These are phyloP conservation scores for Graptemys geographica DNA, from an alignment of 2,797 vertebrate species.

Conservation along the genomic window DNA sequence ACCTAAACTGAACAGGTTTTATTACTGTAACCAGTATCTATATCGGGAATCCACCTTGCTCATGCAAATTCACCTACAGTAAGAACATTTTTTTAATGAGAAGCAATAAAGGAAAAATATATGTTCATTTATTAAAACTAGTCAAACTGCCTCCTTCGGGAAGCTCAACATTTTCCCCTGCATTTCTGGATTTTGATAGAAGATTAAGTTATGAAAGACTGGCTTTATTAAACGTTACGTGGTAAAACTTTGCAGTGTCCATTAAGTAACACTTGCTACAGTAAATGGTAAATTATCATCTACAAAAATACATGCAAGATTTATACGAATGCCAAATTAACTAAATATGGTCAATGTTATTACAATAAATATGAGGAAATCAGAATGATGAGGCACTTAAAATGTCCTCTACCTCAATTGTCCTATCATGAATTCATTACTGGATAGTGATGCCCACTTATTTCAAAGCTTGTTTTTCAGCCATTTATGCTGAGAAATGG, in stretches of 20 bases:
- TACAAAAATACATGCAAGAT: constrained; percentile 60
- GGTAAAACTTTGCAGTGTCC: constrained; percentile 46
- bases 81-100: constrained; percentile 21
- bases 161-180: constrained; percentile 3
- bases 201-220: constrained; percentile 60
- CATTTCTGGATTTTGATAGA: constrained; percentile 18
- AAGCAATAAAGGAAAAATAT: constrained; percentile 21
- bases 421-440: constrained; percentile 45
- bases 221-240: constrained; percentile 24
- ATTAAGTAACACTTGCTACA: constrained; percentile 41
- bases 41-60: constrained; percentile 40
- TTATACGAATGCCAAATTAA: constrained; percentile 52
- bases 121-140: constrained; percentile 7
- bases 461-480: constrained; percentile 55
- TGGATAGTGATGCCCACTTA: constrained; percentile 19
- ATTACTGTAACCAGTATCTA: constrained; percentile 59
- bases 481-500: constrained; percentile 26
- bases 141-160: constrained; percentile 12
- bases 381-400: constrained; percentile 50
- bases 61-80: constrained; percentile 27
- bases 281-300: constrained; percentile 56
- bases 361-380: constrained; percentile 66
- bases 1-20: constrained; percentile 72
- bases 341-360: constrained; percentile 52
- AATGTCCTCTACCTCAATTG: constrained; percentile 23